A percentile compares a stretch with the other conserved stretches of the same genome.
phyloP scores from a whole-genome alignment of 1,140 invertebrate species.

The Odontomachus brunneus region DNA sequence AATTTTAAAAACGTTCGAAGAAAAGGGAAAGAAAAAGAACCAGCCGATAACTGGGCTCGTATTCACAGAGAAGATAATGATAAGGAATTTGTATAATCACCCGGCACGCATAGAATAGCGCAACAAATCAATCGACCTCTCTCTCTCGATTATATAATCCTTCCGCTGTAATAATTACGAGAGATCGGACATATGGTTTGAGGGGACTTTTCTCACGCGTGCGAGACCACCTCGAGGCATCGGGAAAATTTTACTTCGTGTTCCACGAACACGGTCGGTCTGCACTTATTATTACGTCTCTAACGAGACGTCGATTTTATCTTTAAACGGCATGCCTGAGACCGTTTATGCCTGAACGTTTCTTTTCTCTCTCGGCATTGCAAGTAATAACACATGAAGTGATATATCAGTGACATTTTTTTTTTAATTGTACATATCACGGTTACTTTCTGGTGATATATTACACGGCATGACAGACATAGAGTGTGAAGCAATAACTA shows the following conservation, averaged over 20 bases:
- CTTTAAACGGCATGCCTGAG: too few relatives aligned
- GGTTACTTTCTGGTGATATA: too few relatives aligned
- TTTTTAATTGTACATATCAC: too few relatives aligned
- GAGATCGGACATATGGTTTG: neutral
- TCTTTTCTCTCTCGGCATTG: too few relatives aligned
- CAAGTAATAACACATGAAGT: too few relatives aligned
- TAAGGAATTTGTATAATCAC: slow-evolving; percentile 9
- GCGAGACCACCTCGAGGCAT: neutral
- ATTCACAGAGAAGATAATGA: slow-evolving; percentile 26
- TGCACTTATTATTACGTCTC: too few relatives aligned
- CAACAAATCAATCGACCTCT: slow-evolving; percentile 16
- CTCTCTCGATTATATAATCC: neutral
- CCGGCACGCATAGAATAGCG: neutral
- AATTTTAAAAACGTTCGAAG: slow-evolving; percentile 7
- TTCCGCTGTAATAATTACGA: neutral
- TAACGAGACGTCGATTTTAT: too few relatives aligned
- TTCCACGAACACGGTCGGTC: neutral
- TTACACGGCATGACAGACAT: too few relatives aligned
- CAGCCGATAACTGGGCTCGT: neutral
- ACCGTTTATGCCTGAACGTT: too few relatives aligned
- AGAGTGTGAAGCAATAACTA: too few relatives aligned
- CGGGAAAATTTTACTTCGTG: neutral
- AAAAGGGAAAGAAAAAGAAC: neutral
- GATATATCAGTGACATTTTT: too few relatives aligned
- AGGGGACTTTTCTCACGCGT: neutral